Evolutionary conservation across 2,888 invertebrate species (phyloP).

Genomic region (Clanis bilineata): DNA sequence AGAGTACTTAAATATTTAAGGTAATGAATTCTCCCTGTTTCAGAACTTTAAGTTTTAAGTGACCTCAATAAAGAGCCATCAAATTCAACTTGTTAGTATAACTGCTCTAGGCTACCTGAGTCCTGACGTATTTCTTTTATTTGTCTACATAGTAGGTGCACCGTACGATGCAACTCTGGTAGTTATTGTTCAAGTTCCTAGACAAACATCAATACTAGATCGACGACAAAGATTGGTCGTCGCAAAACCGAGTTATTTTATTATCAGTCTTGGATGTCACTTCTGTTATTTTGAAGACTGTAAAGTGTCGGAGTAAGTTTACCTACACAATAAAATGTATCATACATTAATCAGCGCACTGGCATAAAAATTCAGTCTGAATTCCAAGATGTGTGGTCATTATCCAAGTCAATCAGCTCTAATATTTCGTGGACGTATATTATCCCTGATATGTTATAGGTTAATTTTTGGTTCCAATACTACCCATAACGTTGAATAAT

Average conservation of each 20-base stretch:
- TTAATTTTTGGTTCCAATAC: background rate
- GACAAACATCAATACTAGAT: background rate
- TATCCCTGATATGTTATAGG: constrained; percentile 3
- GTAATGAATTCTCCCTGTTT: constrained; percentile 4
- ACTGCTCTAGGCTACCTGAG: background rate
- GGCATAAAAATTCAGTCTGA: constrained; percentile 6
- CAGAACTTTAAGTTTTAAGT: constrained; percentile 8
- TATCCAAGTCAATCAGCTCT: constrained; percentile 2
- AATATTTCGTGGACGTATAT: constrained; percentile 1
- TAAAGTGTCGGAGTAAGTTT: constrained; percentile 13
- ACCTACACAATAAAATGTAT: constrained; percentile 2
- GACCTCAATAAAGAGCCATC: constrained; percentile 1
- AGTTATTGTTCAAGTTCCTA: constrained; percentile 1
- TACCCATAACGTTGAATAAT: background rate
- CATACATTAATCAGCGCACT: background rate
- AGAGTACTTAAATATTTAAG: constrained; percentile 5
- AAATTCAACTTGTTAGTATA: constrained; percentile 3
- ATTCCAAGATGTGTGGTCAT: background rate
- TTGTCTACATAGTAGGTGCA: background rate
- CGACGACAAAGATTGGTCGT: constrained; percentile 1
- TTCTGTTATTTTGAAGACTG: constrained; percentile 6
- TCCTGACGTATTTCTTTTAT: background rate
- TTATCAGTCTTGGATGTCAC: constrained; percentile 12
- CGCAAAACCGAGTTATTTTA: constrained; percentile 3
- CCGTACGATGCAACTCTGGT: background rate